Evolutionary conservation across 2,888 invertebrate genomes (phyloP), one percentile per base, ranked within the genome.

Genomic region (Coenonympha arcania): DNA sequence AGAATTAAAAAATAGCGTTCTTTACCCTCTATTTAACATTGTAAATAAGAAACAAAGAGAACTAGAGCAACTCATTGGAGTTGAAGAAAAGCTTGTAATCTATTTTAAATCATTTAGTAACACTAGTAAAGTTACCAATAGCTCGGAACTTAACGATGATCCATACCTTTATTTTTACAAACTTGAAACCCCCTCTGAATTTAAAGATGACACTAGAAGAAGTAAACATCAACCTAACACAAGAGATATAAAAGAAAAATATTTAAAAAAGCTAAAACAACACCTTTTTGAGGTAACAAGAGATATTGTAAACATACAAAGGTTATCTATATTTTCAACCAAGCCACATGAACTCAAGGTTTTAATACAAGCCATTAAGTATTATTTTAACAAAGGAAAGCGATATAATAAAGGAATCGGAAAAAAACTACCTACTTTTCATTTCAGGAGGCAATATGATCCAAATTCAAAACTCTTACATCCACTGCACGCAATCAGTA

Each of bases 221-320:
- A 62, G 63, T 34, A 42, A 51, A 2, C 55, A 58, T 45, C 33
- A 48, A 1, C 36, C 65, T n/a, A n/a, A n/a, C n/a, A n/a, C n/a
- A n/a, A n/a, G n/a, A n/a, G n/a, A n/a, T n/a, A n/a, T n/a, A n/a
- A n/a, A n/a, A 24, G 61, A 71, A 2, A 69, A 67, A 43, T 64
- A 69, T n/a, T 31, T 70, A 5, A 55, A 56, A 4, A 79, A 76
- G 61, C 54, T 81, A n/a, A 76, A 73, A 67, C 57, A 42, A 19
- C 77, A 81, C 50, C 68, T 81, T 20, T 67, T 68, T 19, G 70
- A 73, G 61, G 73, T 78, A 1, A 60, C 79, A 18, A 66, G 40
- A 59, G 76, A 78, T 52, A 57, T 79, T 9, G 50, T 62, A 13
- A 50, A 39, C 8, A 66, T 81, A 42, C 66, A 73, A 61, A 69